These are phyloP conservation scores for Xiphorhynchus erythropygius DNA, from an alignment of 2,797 vertebrate species.

Conservation along the genomic window DNA sequence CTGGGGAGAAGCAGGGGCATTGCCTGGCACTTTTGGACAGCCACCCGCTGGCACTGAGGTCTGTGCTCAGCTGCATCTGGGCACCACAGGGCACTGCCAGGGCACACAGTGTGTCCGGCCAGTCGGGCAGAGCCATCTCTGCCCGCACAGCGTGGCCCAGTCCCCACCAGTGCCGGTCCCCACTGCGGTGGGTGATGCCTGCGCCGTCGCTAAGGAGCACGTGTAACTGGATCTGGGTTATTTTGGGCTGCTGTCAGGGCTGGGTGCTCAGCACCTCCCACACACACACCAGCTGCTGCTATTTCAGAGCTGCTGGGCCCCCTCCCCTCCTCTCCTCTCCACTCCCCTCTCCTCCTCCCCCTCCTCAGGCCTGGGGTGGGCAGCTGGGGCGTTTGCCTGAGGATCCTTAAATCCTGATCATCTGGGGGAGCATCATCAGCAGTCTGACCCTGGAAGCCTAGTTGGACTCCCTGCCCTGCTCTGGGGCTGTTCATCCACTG, in stretches of 20 bases:
- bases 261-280: slow-evolving; percentile 76
- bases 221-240: slow-evolving; percentile 79
- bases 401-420: not conserved
- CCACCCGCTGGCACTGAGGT: fast-evolving
- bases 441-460: not conserved
- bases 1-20: fast-evolving
- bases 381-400: not conserved
- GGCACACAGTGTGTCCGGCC: not conserved
- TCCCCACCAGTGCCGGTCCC: not conserved
- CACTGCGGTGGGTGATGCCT: slow-evolving; percentile 33
- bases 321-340: slow-evolving; percentile 27
- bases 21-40: not conserved
- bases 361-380: slow-evolving; percentile 3
- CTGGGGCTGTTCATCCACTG: fast-evolving
- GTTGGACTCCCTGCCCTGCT: fast-evolving
- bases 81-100: fast-evolving
- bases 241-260: slow-evolving; percentile 81
- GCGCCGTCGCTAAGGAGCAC: slow-evolving; percentile 61
- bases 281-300: slow-evolving; percentile 73
- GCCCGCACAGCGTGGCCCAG: not conserved
- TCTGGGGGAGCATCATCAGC: fast-evolving
- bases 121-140: fast-evolving
- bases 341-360: not conserved
- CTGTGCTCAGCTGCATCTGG: fast-evolving
- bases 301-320: slow-evolving; percentile 64